These are phyloP conservation scores for Nasonia oneida DNA, from an alignment of 2,888 invertebrate genomes.

Conservation along the genomic window DNA sequence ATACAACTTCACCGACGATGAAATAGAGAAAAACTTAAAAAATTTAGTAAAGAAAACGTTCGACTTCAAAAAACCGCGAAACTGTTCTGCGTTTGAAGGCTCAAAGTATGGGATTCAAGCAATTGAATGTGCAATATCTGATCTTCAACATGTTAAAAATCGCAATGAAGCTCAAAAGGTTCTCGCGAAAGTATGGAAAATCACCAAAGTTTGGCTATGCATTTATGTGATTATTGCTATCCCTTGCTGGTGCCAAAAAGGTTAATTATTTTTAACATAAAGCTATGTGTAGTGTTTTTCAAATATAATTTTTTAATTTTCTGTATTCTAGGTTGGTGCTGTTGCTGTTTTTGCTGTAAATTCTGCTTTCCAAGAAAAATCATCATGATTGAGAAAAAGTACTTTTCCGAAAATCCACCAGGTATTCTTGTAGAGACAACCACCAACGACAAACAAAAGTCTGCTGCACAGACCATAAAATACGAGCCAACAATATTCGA, in stretches of 20 bases:
- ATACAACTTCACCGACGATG: constrained; percentile 77
- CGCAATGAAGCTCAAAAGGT: constrained; percentile 65
- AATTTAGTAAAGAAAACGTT: constrained; percentile 76
- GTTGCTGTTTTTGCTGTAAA: constrained; percentile 81
- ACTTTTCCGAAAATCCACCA: constrained; percentile 81
- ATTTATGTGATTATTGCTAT: constrained; percentile 79
- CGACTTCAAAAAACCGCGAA: constrained; percentile 75
- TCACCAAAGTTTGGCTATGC: constrained; percentile 78
- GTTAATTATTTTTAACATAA: constrained; percentile 67
- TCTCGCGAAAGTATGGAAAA: constrained; percentile 72
- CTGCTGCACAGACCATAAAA: constrained; percentile 67
- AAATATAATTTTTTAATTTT: constrained; percentile 46
- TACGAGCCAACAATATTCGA: constrained; percentile 82
- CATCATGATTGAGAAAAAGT: constrained; percentile 82
- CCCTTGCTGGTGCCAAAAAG: constrained; percentile 81
- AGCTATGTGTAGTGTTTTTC: constrained; percentile 31
- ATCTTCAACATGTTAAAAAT: constrained; percentile 73
- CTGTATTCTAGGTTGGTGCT: constrained; percentile 82
- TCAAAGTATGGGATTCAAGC: constrained; percentile 76
- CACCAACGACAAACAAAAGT: constrained; percentile 64
- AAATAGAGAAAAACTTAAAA: constrained; percentile 62
- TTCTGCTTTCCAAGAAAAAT: constrained; percentile 81
- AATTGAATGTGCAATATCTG: constrained; percentile 77
- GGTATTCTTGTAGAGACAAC: constrained; percentile 79
- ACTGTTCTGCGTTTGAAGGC: constrained; percentile 80